Conservation (phyloP, 1,140 invertebrate species). For the Luehdorfia chinensis region DNA sequence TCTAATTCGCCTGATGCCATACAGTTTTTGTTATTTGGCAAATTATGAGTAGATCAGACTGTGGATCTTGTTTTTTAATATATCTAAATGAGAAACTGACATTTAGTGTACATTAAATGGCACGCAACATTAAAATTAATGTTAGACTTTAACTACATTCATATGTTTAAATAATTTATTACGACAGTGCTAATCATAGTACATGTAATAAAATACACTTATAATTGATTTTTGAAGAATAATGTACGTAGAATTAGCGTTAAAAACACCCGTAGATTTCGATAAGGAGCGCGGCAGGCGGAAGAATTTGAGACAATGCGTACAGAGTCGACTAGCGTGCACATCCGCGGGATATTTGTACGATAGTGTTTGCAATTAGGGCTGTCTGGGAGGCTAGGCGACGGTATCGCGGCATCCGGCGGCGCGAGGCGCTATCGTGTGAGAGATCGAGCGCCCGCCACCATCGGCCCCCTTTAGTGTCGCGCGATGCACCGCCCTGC, state of each 20-base stretch:
- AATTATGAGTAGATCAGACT: not conserved
- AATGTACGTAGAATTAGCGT: no score
- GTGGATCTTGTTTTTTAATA: constrained; percentile 1
- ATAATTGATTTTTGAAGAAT: no score
- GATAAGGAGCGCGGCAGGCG: constrained; percentile 38
- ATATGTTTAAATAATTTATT: no score
- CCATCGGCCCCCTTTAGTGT: constrained; percentile 7
- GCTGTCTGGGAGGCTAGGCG: constrained; percentile 42
- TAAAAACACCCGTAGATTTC: no score
- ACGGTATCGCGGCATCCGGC: constrained; percentile 59
- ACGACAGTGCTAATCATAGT: no score
- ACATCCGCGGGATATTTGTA: constrained; percentile 49
- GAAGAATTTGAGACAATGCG: constrained; percentile 53
- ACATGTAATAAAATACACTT: no score
- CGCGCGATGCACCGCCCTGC: not conserved
- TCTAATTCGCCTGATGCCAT: constrained; percentile 10
- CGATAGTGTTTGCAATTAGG: constrained; percentile 61
- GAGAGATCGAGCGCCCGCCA: constrained; percentile 48
- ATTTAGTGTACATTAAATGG: not conserved
- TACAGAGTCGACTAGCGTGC: constrained; percentile 30
- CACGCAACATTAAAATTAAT: no score
- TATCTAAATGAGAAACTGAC: constrained; percentile 9
- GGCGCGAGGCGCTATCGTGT: constrained; percentile 51
- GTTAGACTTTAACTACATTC: no score
- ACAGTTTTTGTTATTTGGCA: constrained; percentile 6